These are phyloP conservation scores for Ctenopoma kingsleyae DNA, from an alignment of 2,797 vertebrate species.

Conservation along the genomic window DNA sequence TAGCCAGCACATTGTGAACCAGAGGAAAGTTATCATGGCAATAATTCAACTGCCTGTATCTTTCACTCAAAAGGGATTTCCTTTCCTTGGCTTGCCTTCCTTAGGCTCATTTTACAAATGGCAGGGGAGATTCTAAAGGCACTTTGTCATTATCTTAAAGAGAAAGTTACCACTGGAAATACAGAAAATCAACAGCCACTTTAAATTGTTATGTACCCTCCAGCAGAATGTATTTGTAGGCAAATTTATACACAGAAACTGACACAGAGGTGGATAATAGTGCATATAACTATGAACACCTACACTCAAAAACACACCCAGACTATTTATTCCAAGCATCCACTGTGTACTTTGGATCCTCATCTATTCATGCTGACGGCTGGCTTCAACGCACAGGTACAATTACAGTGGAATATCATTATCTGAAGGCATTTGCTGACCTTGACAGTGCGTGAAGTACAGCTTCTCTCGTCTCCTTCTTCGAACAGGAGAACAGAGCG, in stretches of 20 bases:
- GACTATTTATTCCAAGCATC: constrained; percentile 41
- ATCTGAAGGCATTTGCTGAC: constrained; percentile 77
- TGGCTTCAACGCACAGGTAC: constrained; percentile 71
- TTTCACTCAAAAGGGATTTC: constrained; percentile 81
- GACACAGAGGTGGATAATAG: constrained; percentile 28
- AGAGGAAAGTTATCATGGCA: constrained; percentile 77
- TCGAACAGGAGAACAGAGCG: constrained; percentile 61
- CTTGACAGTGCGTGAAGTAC: constrained; percentile 70
- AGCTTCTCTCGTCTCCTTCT: constrained; percentile 46
- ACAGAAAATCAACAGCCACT: constrained; percentile 28
- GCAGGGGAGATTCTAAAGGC: constrained; percentile 57
- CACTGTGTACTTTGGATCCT: constrained; percentile 28
- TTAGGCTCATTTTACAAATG: constrained; percentile 68
- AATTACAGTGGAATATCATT: constrained; percentile 81
- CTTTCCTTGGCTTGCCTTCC: constrained; percentile 51
- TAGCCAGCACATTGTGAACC: constrained; percentile 77
- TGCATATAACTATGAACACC: constrained; percentile 24
- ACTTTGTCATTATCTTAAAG: constrained; percentile 62
- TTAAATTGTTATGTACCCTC: constrained; percentile 37
- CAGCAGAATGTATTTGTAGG: constrained; percentile 21
- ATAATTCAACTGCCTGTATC: constrained; percentile 80
- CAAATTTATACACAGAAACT: constrained; percentile 25
- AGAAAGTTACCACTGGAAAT: constrained; percentile 34
- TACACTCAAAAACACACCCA: constrained; percentile 13
- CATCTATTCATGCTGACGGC: constrained; percentile 62